Evolutionary conservation across 2,888 invertebrate species (phyloP), one percentile per base, ranked within the genome.

Genomic region (Calameuta filiformis): DNA sequence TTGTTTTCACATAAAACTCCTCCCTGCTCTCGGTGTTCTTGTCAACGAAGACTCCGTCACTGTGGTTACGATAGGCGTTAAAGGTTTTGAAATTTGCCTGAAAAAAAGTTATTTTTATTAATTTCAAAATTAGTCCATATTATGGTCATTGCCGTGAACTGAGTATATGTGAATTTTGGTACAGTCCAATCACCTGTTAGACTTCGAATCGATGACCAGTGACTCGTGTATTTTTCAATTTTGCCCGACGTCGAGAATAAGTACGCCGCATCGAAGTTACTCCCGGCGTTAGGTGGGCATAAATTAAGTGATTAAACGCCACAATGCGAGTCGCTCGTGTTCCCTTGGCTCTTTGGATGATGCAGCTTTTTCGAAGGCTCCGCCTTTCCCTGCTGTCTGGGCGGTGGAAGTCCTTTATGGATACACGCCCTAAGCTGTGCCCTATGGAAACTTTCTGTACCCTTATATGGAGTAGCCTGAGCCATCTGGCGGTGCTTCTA

Each of bases 261-360:
- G 56, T 56, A 6, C 9, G 56, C 23, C 56, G 56, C 23, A 4
- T 56, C 56, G 40, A 40, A 40, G 40, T 40, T 23, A 56, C 9
- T 56, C 56, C 9, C 33, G 71, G 33, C 71, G 31, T 34, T 71
- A 12, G 71, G 71, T 33, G 71, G 33, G 34, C 71, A 71, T 71
- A 71, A 71, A 71, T 71, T 15, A 31, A 31, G 71, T 71, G 71
- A n/a, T 71, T 71, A 71, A 71, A 31, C 31, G 71, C 23, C 71
- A 71, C 71, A 31, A 4, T 71, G 71, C 0, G 34, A 31, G 12
- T 30, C 12, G 12, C 34, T 34, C 71, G 71, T 31, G 12, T 71
- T 34, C 34, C 23, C 71, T 71, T 71, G 31, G 71, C 23, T 71
- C 71, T 31, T 33, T 23, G 33, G 71, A 15, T 71, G 71, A 71